Conservation (phyloP, 1,140 invertebrate genomes). For the Conus ventricosus region DNA sequence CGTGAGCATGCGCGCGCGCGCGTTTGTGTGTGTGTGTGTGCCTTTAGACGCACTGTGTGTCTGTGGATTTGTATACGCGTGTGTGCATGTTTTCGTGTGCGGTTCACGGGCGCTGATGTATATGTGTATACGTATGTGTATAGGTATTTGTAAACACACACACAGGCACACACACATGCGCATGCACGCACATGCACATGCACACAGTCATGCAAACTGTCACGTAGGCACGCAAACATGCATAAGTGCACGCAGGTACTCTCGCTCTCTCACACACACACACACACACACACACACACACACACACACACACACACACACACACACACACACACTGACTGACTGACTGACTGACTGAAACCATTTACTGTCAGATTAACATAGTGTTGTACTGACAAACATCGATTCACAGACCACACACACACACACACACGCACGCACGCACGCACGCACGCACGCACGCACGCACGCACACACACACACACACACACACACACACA, state of each 20-base stretch:
- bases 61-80: too few relatives aligned
- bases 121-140: too few relatives aligned
- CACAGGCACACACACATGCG: background rate
- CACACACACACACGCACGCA: conserved; percentile 15
- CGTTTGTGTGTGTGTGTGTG: background rate
- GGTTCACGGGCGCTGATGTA: too few relatives aligned
- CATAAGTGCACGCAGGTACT: background rate
- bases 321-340: conserved; percentile 6
- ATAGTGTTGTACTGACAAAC: too few relatives aligned
- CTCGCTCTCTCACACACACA: background rate
- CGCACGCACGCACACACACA: conserved; percentile 25
- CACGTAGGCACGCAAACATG: background rate
- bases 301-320: conserved; percentile 22
- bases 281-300: conserved; percentile 25
- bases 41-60: too few relatives aligned
- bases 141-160: background rate
- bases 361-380: too few relatives aligned
- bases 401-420: too few relatives aligned
- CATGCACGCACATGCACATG: background rate
- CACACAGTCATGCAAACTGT: background rate
- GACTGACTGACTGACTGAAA: too few relatives aligned
- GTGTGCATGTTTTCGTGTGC: too few relatives aligned
- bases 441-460: conserved; percentile 9
- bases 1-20: too few relatives aligned
- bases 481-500: conserved; percentile 3